Evolutionary conservation across 2,113 vertebrate genomes (phyloP), one percentile per base, ranked within the genome.

Genomic region (Nasalis larvatus): DNA sequence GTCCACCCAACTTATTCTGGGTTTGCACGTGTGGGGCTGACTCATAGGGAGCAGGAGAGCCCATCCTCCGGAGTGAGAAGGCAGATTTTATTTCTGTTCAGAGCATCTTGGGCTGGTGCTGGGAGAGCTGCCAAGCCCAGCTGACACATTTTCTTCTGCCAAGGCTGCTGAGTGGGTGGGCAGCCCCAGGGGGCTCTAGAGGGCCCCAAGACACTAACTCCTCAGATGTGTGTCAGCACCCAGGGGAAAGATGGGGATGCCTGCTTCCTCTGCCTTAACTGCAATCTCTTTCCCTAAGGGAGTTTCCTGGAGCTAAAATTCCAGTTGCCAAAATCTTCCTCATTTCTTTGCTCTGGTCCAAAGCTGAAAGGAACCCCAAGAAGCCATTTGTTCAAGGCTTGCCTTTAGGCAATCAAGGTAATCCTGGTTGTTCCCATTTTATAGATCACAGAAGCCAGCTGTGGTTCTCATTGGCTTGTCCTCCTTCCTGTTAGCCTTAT

Each of bases 71-170:
- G 58, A 95, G 18, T 16, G 88, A 95, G 86, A 84, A 96, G 92
- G 86, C 92, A 97, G 89, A 42, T 80, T 96, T 96, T 91, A 95
- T 96, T 97, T 95, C 95, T 94, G 63, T 71, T 91, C 74, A 35
- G 82, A 96, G 82, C 73, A 35, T 96, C 86, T 93, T 80, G 77
- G 78, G 90, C 60, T 92, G 93, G 54, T 81, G 95, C 30, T 71
- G 84, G 85, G 85, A 86, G 8, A 71, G 89, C 78, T 76, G 94
- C 92, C 93, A 97, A 97, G 14, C 42, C 52, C 78, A 77, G 92
- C 86, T 68, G 78, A 89, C 85, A 94, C 45, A 60, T 45, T 92
- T 77, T 54, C 91, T 60, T 52, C 42, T 81, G 49, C 68, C 86
- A 90, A 82, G 88, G 63, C 95, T 95, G 52, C 52, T 1, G 45